Evolutionary conservation across 1,140 invertebrate genomes (phyloP), one percentile per base, ranked within the genome.

Genomic region (Aphis craccivora): DNA sequence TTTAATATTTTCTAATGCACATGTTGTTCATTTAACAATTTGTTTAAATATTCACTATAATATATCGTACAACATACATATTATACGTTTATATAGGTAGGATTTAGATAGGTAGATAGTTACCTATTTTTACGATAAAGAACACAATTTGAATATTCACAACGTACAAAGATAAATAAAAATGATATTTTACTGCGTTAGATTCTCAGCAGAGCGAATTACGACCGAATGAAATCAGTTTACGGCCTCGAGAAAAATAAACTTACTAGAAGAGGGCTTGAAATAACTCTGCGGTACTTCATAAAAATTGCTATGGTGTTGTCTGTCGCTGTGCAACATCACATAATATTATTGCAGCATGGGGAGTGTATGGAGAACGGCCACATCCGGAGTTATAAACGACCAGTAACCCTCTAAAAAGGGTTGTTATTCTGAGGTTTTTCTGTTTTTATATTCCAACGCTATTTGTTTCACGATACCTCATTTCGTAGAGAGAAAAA

Each of bases 181-280:
- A 76, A n/a, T 76, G 60, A 76, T 76, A 76, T 76, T 76, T 76
- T 76, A 76, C 60, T n/a, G 30, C 60, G 60, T 76, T n/a, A 76
- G 60, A 76, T 76, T 84, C 83, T 40, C 83, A 40, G 8, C 22
- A 84, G 22, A 84, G 37, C 23, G 83, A 37, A 84, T 84, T 45
- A 45, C 84, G 84, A 45, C 37, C 43, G 30, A 86, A 86, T 86
- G 43, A 86, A 86, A 86, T 86, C 23, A 45, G 84, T 86, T 86
- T 86, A 86, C 14, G 40, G 84, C 43, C 84, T 86, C 84, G 84
- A 45, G 83, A 86, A 86, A 86, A 86, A 86, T 86, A 86, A 45
- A 86, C 43, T 86, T 14, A 18, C 84, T 45, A 45, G 40, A 18
- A 40, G 23, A 45, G 40, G 23, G 83, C 22, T 40, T 23, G 84